Evolutionary conservation across 2,113 vertebrate species (phyloP), one percentile per base, ranked within the genome.

Genomic region (Xiphorhynchus elegans): DNA sequence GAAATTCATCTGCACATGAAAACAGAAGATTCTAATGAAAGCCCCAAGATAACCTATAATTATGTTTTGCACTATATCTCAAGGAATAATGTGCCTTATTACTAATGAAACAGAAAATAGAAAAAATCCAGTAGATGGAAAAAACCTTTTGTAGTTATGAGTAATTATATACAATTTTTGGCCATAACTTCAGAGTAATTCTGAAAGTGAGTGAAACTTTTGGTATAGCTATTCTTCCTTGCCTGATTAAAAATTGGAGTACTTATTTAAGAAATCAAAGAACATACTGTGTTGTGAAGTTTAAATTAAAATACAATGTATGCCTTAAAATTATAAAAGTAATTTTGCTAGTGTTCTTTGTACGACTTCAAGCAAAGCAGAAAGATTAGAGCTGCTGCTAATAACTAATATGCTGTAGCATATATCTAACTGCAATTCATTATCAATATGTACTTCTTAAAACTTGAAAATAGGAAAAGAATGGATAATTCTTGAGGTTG

Each of bases 121-220:
- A 13, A 67, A 64, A 44, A 52, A 95, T 13, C 33, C 55, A 91
- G 47, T 24, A 95, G 60, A 94, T n/a, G 13, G n/a, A 92, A 47
- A 87, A 96, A 86, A 86, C 2, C 47, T 93, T 92, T 90, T 84
- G 64, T 81, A 96, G 76, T 90, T 96, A 64, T 33, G 17, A 81
- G 53, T 40, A 96, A 92, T 94, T 96, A 94, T 56, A 44, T 47
- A 59, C 56, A 91, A 94, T 84, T 90, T 92, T 96, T 95, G 85
- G 79, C 68, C 47, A 26, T 84, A 52, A 96, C 79, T 93, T 93
- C 95, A 95, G 52, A 94, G 83, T 56, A 84, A 72, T 84, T 92
- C 68, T 93, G 47, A 94, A 95, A 84, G 24, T 55, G 63, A 83
- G 55, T 44, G 42, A 72, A 88, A 56, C 60, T 96, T 95, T 96